Evolutionary conservation across 1,140 invertebrate species (phyloP).

Genomic region (Sminthurides bifidus): DNA sequence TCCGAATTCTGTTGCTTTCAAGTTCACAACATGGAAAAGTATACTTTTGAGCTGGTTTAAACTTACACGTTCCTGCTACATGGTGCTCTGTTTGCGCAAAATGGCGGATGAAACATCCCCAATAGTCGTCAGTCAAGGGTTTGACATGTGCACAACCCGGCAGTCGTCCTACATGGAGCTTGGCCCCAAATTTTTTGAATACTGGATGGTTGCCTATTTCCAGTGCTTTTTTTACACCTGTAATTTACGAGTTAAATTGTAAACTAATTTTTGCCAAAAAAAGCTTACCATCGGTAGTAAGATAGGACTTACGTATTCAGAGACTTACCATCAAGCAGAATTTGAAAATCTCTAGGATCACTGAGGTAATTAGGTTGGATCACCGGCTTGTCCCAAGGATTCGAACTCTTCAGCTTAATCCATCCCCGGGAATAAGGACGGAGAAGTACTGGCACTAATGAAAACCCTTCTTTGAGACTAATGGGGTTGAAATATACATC

Average conservation of each 20-base stretch:
- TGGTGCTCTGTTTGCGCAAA: slow-evolving; percentile 44
- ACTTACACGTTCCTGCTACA: slow-evolving; percentile 46
- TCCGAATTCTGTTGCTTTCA: neutral
- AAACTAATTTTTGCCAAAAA: neutral
- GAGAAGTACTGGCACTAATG: slow-evolving; percentile 30
- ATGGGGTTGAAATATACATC: slow-evolving; percentile 32
- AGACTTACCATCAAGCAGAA: slow-evolving; percentile 43
- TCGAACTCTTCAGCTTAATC: slow-evolving; percentile 40
- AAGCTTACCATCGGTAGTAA: neutral
- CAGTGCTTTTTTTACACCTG: slow-evolving; percentile 47
- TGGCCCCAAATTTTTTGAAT: slow-evolving; percentile 46
- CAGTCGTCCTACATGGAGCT: slow-evolving; percentile 39
- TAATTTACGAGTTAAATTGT: neutral
- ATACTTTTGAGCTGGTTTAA: slow-evolving; percentile 23
- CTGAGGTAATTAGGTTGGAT: slow-evolving; percentile 42
- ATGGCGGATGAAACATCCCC: slow-evolving; percentile 34
- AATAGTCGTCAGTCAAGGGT: slow-evolving; percentile 20
- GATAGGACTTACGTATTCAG: neutral
- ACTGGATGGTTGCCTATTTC: slow-evolving; percentile 45
- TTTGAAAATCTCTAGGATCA: slow-evolving; percentile 31
- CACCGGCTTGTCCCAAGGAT: slow-evolving; percentile 43
- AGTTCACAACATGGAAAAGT: neutral
- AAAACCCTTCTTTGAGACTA: slow-evolving; percentile 24
- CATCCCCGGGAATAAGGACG: slow-evolving; percentile 41
- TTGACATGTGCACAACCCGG: slow-evolving; percentile 15